Conservation (phyloP, 2,797 vertebrate genomes). For the Peromyscus eremicus region DNA sequence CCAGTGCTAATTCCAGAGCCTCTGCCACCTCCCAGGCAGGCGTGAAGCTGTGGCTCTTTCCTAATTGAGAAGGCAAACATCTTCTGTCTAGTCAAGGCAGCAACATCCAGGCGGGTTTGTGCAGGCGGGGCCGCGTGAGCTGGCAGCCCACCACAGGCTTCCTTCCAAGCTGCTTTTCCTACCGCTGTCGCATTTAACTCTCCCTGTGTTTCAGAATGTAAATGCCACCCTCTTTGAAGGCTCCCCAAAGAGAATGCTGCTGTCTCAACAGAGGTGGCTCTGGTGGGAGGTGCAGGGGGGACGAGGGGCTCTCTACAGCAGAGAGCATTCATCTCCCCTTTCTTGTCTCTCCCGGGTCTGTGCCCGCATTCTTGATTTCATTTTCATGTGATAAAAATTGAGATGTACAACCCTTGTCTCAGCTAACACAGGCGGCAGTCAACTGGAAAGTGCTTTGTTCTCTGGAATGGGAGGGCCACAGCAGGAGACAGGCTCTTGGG, state of each 20-base stretch:
- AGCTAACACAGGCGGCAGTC: constrained; percentile 72
- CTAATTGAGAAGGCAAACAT: constrained; percentile 74
- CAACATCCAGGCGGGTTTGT: constrained; percentile 65
- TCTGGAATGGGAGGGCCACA: constrained; percentile 38
- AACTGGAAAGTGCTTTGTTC: constrained; percentile 78
- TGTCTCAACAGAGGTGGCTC: constrained; percentile 48
- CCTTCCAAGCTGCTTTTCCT: not conserved
- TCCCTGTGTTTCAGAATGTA: constrained; percentile 66
- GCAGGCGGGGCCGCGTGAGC: not conserved
- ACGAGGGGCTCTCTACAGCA: not conserved
- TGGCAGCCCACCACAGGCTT: not conserved
- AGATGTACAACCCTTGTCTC: constrained; percentile 80
- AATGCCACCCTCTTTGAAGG: constrained; percentile 74
- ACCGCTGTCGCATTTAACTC: constrained; percentile 11
- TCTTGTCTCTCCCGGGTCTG: constrained; percentile 42
- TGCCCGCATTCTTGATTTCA: constrained; percentile 68
- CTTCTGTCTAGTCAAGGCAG: constrained; percentile 64
- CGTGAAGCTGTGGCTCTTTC: constrained; percentile 66
- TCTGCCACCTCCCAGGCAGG: constrained; percentile 38
- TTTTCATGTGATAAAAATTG: constrained; percentile 82
- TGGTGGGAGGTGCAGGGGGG: not conserved
- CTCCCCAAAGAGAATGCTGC: constrained; percentile 49
- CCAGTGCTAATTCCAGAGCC: constrained; percentile 21
- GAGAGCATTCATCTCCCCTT: not conserved
- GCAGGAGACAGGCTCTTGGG: constrained; percentile 61